Base-by-base conservation (phyloP, 2,797 vertebrate species). In the Etheostoma perlongum region DNA sequence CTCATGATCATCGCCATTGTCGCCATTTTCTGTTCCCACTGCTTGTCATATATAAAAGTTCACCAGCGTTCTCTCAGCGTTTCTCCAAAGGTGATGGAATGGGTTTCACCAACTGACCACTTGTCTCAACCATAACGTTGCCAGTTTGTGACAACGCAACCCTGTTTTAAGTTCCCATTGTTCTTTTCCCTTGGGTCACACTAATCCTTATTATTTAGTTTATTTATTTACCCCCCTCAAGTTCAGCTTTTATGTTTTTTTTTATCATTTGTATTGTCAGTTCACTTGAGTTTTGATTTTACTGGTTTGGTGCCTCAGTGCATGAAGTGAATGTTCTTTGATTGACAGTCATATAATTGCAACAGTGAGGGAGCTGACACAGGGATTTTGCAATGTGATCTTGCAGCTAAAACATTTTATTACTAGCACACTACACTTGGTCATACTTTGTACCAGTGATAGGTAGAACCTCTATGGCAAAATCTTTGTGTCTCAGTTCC, bases 1-100 rank as follows among this genome's bases (percentile, higher is more conserved):
- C 70, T 85, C 93, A 93, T 93, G 79, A 81, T 90, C 90, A 91
- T 93, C 53, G 54, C 76, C 91, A 91, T 92, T 94, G 90, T 89
- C 85, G 76, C 75, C 89, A 90, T 94, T 91, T 91, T 90, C 72
- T 87, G 87, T 87, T 86, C 72, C 82, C 82, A 86, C 83, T 83
- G 79, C 76, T 95, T 94, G 95, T 96, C 91, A 90, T 89, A 77
- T 76, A 84, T 81, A 78, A 89, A 89, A 85, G 58, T 95, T 95
- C 95, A 96, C 96, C 96, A 95, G 94, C 90, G 87, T 95, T 94
- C 88, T 92, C 94, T 95, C 95, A 93, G 94, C 81, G 74, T 87
- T 79, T 83, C 83, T 91, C 72, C 74, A 73, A 79, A 90, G 88
- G 86, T 88, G 92, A 92, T 86, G 85, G 89, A 91, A 91, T 91